These are phyloP conservation scores for Vulpes ferrilata DNA, from an alignment of 2,113 vertebrate genomes.

Conservation along the genomic window DNA sequence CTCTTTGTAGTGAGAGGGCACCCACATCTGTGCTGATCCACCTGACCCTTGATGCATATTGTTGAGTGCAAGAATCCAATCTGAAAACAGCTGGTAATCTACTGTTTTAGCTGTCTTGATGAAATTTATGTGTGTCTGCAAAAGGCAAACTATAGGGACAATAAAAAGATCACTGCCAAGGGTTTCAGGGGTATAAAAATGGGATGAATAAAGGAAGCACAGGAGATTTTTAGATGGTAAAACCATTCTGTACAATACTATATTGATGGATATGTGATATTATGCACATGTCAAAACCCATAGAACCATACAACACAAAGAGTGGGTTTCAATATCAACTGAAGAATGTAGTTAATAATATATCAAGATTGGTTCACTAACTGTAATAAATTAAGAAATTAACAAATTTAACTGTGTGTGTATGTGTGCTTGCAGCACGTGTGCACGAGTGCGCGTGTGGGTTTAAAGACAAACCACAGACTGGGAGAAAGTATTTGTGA, in stretches of 20 bases:
- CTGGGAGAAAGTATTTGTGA: neutral
- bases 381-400: neutral
- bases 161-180: neutral
- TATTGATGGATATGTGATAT: neutral
- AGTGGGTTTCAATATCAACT: neutral
- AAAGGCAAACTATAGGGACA: neutral
- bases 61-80: neutral
- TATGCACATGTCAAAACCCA: neutral
- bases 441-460: too few relatives aligned
- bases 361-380: neutral
- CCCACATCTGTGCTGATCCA: neutral
- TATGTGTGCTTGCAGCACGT: neutral
- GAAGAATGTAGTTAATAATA: neutral
- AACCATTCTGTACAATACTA: neutral
- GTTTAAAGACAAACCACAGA: neutral
- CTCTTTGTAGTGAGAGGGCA: neutral
- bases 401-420: neutral
- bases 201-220: neutral
- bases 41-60: neutral
- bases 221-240: neutral
- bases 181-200: neutral
- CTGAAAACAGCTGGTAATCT: neutral
- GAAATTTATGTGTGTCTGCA: neutral
- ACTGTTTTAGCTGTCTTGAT: neutral
- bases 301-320: neutral